phyloP scores from a whole-genome alignment of 1,140 invertebrate species.

The Megalopta genalis region DNA sequence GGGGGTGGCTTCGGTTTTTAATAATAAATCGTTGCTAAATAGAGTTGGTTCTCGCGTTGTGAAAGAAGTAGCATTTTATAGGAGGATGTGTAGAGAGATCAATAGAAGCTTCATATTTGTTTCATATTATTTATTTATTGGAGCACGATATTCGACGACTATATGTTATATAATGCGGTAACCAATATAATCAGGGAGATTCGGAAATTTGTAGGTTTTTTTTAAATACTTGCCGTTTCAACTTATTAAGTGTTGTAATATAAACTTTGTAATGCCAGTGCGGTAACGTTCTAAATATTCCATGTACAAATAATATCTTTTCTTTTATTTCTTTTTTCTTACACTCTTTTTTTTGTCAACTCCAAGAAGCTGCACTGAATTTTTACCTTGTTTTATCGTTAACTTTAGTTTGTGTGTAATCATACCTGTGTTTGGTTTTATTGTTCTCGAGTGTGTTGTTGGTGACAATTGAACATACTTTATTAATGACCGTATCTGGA shows the following conservation, averaged over 20 bases:
- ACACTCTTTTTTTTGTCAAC: not conserved
- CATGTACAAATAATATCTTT: slow-evolving; percentile 10
- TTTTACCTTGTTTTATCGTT: not conserved
- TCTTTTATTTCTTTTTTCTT: not conserved
- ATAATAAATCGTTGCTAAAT: not conserved
- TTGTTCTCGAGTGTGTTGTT: slow-evolving; percentile 18
- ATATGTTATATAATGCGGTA: slow-evolving; percentile 37
- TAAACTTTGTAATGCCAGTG: slow-evolving; percentile 12
- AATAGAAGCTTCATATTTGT: not conserved
- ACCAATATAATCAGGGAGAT: slow-evolving; percentile 24
- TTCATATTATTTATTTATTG: slow-evolving; percentile 19
- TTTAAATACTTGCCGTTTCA: slow-evolving; percentile 1
- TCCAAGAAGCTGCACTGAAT: slow-evolving; percentile 9
- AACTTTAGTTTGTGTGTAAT: slow-evolving; percentile 7
- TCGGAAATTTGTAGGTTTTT: not conserved
- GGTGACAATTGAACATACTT: slow-evolving; percentile 17
- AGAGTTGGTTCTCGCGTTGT: not conserved
- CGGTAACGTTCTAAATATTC: slow-evolving; percentile 13
- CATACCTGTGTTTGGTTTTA: slow-evolving; percentile 30
- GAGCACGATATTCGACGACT: slow-evolving; percentile 1
- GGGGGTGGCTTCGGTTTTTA: not conserved
- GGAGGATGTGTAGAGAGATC: not conserved
- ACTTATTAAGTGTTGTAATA: slow-evolving; percentile 7
- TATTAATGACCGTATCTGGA: slow-evolving; percentile 81
- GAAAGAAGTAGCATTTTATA: not conserved